A percentile compares a stretch with the other conserved stretches of the same genome.
Evolutionary conservation across 2,113 vertebrate species (phyloP).

Genomic region (Ceuthmochares aereus): DNA sequence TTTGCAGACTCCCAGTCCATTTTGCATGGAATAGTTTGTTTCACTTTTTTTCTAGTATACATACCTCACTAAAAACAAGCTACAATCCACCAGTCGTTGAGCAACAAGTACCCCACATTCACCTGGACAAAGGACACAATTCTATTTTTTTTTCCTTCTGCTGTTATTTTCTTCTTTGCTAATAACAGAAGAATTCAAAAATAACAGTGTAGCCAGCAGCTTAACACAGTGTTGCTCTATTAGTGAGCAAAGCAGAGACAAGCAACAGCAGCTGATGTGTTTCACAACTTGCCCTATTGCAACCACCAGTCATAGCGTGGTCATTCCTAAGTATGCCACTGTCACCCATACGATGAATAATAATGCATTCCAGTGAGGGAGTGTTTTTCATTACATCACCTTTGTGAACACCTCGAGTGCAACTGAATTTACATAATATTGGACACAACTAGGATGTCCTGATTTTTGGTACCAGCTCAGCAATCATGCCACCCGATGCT

Average conservation of each 20-base stretch:
- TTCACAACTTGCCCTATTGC: not conserved
- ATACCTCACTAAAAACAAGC: not conserved
- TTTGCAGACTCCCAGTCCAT: not conserved
- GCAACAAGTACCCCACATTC: not conserved
- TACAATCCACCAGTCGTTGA: not conserved
- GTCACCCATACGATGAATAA: not conserved
- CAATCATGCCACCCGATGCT: not conserved
- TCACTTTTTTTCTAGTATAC: not conserved
- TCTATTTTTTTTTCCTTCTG: not conserved
- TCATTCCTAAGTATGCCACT: rapidly evolving
- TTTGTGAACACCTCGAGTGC: not conserved
- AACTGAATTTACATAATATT: not conserved
- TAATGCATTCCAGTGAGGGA: not conserved
- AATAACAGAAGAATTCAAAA: not conserved
- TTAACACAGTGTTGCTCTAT: not conserved
- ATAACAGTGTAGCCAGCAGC: not conserved
- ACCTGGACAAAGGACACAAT: not conserved
- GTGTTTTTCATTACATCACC: not conserved
- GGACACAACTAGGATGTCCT: not conserved
- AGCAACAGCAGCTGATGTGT: not conserved
- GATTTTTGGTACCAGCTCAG: not conserved
- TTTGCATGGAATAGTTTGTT: not conserved
- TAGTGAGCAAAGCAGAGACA: not conserved
- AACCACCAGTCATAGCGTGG: not conserved
- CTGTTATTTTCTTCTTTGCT: rapidly evolving